Percentiles rank a stretch among this genome's conserved stretches.
These are phyloP conservation scores for Neuroscelio doddi DNA, from an alignment of 2,888 invertebrate species.

Conservation along the genomic window DNA sequence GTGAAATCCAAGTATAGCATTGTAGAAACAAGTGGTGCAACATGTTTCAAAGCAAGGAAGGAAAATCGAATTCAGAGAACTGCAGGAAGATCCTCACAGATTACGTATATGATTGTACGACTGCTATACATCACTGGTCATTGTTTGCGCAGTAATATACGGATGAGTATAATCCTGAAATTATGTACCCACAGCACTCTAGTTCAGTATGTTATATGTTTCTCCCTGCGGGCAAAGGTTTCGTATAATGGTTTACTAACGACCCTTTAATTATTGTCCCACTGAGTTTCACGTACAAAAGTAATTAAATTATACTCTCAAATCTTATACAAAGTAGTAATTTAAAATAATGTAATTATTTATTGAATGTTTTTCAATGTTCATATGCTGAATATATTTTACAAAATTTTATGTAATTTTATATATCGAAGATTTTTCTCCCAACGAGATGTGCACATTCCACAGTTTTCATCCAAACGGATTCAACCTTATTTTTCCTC, in stretches of 20 bases:
- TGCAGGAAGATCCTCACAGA: conserved; percentile 59
- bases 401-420: too few species aligned
- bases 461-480: too few species aligned
- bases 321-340: too few species aligned
- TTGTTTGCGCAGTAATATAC: conserved; percentile 63
- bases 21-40: conserved; percentile 1
- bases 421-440: too few species aligned
- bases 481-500: too few species aligned
- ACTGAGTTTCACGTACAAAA: too few species aligned
- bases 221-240: conserved; percentile 2
- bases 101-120: conserved; percentile 62
- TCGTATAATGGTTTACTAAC: conserved; percentile 59
- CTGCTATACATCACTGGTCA: conserved; percentile 52
- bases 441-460: too few species aligned
- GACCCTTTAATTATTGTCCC: conserved; percentile 33
- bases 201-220: conserved; percentile 48
- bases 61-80: conserved; percentile 39
- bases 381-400: too few species aligned
- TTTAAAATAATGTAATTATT: too few species aligned
- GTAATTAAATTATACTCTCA: too few species aligned
- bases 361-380: too few species aligned
- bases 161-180: conserved; percentile 63
- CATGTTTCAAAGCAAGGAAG: background rate
- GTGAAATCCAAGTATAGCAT: background rate
- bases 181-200: conserved; percentile 58